A percentile compares a stretch with the other conserved stretches of the same genome.
Conservation (phyloP, 1,140 invertebrate genomes). For the Ceratina calcarata region DNA sequence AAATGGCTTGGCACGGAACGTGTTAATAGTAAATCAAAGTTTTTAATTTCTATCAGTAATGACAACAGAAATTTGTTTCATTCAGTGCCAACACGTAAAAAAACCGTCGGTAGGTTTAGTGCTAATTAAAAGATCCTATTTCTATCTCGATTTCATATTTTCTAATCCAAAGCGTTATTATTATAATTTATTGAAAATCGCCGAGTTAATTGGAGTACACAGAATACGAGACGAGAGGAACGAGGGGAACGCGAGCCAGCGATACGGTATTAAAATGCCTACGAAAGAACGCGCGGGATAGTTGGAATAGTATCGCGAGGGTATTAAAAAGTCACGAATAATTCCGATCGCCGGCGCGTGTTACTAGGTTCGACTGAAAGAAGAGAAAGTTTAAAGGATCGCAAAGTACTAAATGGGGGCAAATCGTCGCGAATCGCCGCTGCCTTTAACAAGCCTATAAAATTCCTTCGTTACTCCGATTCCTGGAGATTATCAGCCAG, state of each 20-base stretch:
- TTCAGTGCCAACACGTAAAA: too few species aligned
- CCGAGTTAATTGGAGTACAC: not conserved
- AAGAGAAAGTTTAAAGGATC: conserved; percentile 48
- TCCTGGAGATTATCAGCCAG: conserved; percentile 9
- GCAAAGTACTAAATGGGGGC: conserved; percentile 20
- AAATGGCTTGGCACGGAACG: too few species aligned
- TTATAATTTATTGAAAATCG: too few species aligned
- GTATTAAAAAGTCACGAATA: conserved; percentile 20
- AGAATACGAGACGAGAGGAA: not conserved
- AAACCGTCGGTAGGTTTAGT: too few species aligned
- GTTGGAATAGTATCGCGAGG: conserved; percentile 4
- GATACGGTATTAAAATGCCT: not conserved
- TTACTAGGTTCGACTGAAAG: conserved; percentile 28
- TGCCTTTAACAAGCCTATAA: conserved; percentile 37
- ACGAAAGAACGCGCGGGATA: not conserved
- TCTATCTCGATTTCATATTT: too few species aligned
- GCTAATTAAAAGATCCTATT: too few species aligned
- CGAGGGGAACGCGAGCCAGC: not conserved
- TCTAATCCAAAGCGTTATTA: too few species aligned
- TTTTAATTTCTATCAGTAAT: too few species aligned
- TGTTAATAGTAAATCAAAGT: too few species aligned
- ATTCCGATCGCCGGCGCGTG: not conserved
- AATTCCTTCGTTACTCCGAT: conserved; percentile 12
- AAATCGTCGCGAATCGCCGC: conserved; percentile 42
- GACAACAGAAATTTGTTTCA: too few species aligned